phyloP scores from a whole-genome alignment of 1,140 invertebrate species.

The Antheraea mylitta region DNA sequence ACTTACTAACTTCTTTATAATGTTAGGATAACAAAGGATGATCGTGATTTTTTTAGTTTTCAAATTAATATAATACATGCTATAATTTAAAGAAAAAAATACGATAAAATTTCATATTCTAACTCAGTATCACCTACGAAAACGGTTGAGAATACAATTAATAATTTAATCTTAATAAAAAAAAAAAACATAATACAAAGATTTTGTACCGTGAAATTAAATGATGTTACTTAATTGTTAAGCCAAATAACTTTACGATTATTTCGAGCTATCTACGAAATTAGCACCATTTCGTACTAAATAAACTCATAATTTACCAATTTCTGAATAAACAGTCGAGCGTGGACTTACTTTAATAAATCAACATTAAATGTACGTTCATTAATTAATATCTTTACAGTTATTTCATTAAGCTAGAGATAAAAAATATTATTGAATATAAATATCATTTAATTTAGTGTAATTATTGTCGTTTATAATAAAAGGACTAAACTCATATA shows the following conservation, averaged over 20 bases:
- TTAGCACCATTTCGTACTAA: conserved; percentile 8
- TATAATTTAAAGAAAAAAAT: too few relatives aligned
- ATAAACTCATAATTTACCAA: conserved; percentile 8
- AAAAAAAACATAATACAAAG: background rate
- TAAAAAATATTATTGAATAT: background rate
- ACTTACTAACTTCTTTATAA: too few relatives aligned
- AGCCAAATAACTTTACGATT: conserved; percentile 19
- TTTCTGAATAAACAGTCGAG: background rate
- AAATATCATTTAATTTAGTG: too few relatives aligned
- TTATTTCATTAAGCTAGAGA: background rate
- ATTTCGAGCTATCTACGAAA: conserved; percentile 18
- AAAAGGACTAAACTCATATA: too few relatives aligned
- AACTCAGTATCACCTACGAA: too few relatives aligned
- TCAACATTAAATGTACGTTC: background rate
- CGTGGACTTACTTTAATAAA: background rate
- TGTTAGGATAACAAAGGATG: too few relatives aligned
- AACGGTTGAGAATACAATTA: too few relatives aligned
- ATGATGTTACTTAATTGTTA: conserved; percentile 6
- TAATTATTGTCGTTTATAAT: too few relatives aligned
- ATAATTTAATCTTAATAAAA: too few relatives aligned
- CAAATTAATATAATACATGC: too few relatives aligned
- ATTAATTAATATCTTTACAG: background rate
- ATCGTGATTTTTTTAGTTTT: too few relatives aligned
- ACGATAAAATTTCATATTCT: too few relatives aligned
- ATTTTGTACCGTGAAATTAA: background rate